Percentiles rank a stretch among this genome's conserved stretches.
Evolutionary conservation across 2,113 vertebrate genomes (phyloP).

Genomic region (Collichthys lucidus): DNA sequence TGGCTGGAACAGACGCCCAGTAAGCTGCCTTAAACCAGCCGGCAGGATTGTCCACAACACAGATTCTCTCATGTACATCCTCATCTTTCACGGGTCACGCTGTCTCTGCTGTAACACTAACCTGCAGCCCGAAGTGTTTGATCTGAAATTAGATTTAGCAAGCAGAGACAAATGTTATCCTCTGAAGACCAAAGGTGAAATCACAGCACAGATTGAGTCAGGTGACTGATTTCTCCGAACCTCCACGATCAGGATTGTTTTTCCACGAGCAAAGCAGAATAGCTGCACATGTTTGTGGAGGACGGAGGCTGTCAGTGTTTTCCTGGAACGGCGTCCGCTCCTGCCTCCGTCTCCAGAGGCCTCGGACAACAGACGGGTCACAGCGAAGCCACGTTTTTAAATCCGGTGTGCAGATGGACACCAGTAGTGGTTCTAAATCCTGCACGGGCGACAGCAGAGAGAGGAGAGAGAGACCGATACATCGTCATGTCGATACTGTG

Average conservation of each 20-base stretch:
- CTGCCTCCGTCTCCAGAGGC: conserved; percentile 70
- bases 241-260: neutral
- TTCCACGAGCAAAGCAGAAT: neutral
- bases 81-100: conserved; percentile 32
- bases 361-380: conserved; percentile 80
- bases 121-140: neutral
- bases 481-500: conserved; percentile 10
- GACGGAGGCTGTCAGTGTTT: conserved; percentile 31
- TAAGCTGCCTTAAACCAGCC: conserved; percentile 68
- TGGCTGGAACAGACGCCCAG: conserved; percentile 57
- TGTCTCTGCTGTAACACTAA: conserved; percentile 8
- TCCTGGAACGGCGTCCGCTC: conserved; percentile 48
- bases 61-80: conserved; percentile 32
- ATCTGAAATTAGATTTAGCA: neutral
- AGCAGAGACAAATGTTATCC: neutral
- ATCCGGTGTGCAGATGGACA: conserved; percentile 84
- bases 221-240: neutral
- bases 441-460: conserved; percentile 41
- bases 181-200: neutral
- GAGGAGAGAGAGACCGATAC: conserved; percentile 29
- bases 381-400: conserved; percentile 76
- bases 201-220: neutral
- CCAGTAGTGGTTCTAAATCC: conserved; percentile 78
- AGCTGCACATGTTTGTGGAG: conserved; percentile 7
- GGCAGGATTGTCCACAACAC: conserved; percentile 49